Conservation (phyloP, 1,140 invertebrate genomes). For the Drosophila arawakana region DNA sequence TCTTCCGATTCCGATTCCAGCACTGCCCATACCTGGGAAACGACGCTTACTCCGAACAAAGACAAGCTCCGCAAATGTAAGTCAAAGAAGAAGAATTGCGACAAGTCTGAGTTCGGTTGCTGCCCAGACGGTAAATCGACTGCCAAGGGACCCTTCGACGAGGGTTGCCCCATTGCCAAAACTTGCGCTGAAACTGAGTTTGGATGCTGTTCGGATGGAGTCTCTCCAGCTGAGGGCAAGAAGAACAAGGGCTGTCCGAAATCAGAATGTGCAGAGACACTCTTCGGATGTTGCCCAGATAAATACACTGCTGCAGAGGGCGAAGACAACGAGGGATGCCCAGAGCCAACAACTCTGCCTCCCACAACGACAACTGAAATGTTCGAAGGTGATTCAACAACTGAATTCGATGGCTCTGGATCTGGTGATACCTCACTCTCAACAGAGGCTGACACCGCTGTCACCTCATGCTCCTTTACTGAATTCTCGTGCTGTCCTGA, state of each 20-base stretch:
- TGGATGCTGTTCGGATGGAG: constrained; percentile 95
- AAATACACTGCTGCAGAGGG: constrained; percentile 91
- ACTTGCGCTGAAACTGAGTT: constrained; percentile 93
- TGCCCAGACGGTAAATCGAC: constrained; percentile 94
- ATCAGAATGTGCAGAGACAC: constrained; percentile 89
- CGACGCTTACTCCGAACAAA: constrained; percentile 84
- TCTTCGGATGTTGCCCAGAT: constrained; percentile 95
- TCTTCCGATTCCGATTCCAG: constrained; percentile 73
- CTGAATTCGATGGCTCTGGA: constrained; percentile 76
- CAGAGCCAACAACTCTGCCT: constrained; percentile 86
- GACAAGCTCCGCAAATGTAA: constrained; percentile 87
- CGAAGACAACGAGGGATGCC: constrained; percentile 93
- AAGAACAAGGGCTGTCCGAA: constrained; percentile 91
- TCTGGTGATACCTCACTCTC: constrained; percentile 83
- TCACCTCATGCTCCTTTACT: constrained; percentile 88
- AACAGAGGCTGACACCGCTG: constrained; percentile 28
- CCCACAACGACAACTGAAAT: constrained; percentile 73
- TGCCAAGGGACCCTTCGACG: constrained; percentile 93
- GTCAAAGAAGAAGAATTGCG: constrained; percentile 87
- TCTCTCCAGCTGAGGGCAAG: constrained; percentile 91
- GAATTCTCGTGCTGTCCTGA: constrained; percentile 95
- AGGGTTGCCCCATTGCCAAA: constrained; percentile 90
- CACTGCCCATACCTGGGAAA: constrained; percentile 85
- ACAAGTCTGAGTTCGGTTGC: constrained; percentile 92
- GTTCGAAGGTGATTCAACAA: constrained; percentile 63